These are phyloP conservation scores for Corythornis leucogaster DNA, from an alignment of 2,797 vertebrate species.

Conservation along the genomic window DNA sequence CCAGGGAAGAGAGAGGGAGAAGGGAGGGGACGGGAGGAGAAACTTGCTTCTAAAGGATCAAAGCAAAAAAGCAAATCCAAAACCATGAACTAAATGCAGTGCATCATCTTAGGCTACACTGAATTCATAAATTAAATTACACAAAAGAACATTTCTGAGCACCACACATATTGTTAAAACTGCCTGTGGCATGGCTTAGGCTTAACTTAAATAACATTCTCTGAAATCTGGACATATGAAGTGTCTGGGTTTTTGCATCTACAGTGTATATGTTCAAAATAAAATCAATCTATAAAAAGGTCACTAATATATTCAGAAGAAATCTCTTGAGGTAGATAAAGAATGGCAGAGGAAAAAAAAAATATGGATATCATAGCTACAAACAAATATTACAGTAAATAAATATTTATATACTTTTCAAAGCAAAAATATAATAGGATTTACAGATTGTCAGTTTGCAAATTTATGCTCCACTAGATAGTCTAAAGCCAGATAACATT, in stretches of 20 bases:
- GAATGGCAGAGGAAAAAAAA: background rate
- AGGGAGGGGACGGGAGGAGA: background rate
- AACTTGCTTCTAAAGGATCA: background rate
- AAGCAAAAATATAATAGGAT: background rate
- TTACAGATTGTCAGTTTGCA: background rate
- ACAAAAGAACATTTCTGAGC: background rate
- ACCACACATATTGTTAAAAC: background rate
- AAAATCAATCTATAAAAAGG: background rate
- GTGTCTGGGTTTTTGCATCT: background rate
- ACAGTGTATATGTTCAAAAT: background rate
- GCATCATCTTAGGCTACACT: background rate
- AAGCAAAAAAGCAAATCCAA: conserved; percentile 15
- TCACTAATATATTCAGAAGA: background rate
- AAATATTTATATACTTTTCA: background rate
- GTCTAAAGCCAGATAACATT: background rate
- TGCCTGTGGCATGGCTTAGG: background rate
- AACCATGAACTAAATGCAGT: background rate
- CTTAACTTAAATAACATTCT: background rate
- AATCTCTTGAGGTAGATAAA: background rate
- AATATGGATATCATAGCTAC: background rate
- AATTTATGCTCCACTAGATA: background rate
- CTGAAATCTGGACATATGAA: accelerated
- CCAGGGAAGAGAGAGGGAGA: background rate
- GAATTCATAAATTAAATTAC: background rate
- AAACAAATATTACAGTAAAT: background rate